These are phyloP conservation scores for Ecliptopera silaceata DNA, from an alignment of 2,888 invertebrate species.

Conservation along the genomic window DNA sequence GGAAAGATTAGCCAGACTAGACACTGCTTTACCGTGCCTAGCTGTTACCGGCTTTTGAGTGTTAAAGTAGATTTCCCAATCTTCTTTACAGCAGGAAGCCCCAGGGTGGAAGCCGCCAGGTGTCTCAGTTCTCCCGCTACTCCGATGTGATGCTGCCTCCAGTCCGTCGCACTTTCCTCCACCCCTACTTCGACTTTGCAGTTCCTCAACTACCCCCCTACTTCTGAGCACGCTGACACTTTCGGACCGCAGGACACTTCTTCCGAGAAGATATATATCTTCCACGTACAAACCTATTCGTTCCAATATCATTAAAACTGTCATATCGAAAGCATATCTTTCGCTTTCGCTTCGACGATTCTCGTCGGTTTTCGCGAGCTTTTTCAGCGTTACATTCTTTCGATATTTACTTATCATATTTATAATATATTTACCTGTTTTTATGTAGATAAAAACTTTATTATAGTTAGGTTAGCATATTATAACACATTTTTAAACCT, in stretches of 20 bases:
- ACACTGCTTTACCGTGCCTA: too few species aligned
- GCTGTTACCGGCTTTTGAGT: too few species aligned
- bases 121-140: conserved; percentile 77
- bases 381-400: conserved; percentile 53
- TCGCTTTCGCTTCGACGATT: conserved; percentile 64
- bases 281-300: conserved; percentile 59
- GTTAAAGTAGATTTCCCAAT: not conserved
- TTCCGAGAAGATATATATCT: conserved; percentile 49
- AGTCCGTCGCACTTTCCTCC: conserved; percentile 64
- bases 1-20: too few species aligned
- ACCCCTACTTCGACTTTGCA: conserved; percentile 64
- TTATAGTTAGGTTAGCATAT: conserved; percentile 31
- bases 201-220: conserved; percentile 67
- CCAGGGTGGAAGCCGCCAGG: conserved; percentile 68
- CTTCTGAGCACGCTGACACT: conserved; percentile 59
- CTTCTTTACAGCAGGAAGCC: conserved; percentile 62
- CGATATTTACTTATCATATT: conserved; percentile 68
- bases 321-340: conserved; percentile 79
- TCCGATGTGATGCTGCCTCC: conserved; percentile 75
- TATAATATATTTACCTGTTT: conserved; percentile 52
- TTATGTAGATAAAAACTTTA: conserved; percentile 66
- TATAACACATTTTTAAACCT: conserved; percentile 57
- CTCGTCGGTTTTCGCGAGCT: conserved; percentile 60
- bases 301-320: conserved; percentile 50
- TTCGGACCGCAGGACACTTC: conserved; percentile 46